Evolutionary conservation across 2,113 vertebrate genomes (phyloP).

Genomic region (Stegastes partitus): DNA sequence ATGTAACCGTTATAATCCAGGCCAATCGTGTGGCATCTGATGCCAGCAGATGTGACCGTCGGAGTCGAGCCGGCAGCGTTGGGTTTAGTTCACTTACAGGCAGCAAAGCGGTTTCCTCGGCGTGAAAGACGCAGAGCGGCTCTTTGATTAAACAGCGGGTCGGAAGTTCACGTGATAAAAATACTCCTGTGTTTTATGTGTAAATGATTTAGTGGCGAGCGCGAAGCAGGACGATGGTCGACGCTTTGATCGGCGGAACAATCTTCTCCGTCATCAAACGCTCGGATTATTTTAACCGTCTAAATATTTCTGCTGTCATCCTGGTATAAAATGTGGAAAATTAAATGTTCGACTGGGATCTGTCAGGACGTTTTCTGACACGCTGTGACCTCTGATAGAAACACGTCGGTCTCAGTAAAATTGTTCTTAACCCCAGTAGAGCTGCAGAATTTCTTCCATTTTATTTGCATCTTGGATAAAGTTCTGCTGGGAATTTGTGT

Average conservation of each 20-base stretch:
- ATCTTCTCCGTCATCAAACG: conserved; percentile 22
- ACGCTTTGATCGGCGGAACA: conserved; percentile 38
- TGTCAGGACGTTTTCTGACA: not conserved
- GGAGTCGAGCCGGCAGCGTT: not conserved
- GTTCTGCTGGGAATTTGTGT: no score
- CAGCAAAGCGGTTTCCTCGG: not conserved
- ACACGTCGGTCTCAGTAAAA: no score
- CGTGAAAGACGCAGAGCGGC: not conserved
- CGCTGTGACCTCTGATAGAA: not conserved
- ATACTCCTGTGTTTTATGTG: not conserved
- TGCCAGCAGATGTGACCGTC: conserved; percentile 2
- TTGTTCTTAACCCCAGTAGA: no score
- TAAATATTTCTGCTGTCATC: not conserved
- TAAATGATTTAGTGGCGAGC: not conserved
- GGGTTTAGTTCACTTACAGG: not conserved
- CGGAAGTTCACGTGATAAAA: not conserved
- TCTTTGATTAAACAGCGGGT: not conserved
- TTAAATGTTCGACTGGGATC: not conserved
- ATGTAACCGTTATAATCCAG: conserved; percentile 31
- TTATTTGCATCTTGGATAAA: no score
- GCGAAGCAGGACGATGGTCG: conserved; percentile 9
- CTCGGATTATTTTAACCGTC: conserved; percentile 28
- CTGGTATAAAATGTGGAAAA: not conserved
- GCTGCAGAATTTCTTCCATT: no score
- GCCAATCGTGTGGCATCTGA: conserved; percentile 2